Evolutionary conservation across 2,888 invertebrate species (phyloP).

Genomic region (Polylopha cassiicola): DNA sequence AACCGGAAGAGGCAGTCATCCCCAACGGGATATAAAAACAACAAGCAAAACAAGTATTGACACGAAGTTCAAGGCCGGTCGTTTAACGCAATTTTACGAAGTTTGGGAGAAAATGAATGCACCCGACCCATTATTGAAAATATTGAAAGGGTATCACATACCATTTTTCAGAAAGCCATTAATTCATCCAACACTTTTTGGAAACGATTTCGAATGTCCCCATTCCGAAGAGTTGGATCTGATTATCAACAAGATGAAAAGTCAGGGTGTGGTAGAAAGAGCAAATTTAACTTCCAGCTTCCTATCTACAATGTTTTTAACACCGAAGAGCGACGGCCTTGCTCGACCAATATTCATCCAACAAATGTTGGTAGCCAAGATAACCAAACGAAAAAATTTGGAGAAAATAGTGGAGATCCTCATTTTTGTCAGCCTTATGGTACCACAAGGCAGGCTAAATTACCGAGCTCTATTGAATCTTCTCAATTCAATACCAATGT

Average conservation of each 20-base stretch:
- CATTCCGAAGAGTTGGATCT: conserved; percentile 18
- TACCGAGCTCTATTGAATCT: conserved; percentile 23
- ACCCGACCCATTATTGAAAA: conserved; percentile 14
- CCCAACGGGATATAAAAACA: too few relatives aligned
- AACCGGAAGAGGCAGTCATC: too few relatives aligned
- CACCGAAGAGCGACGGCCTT: conserved; percentile 30
- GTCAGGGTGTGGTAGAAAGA: conserved; percentile 17
- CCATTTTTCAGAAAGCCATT: conserved; percentile 25
- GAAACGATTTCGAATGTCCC: conserved; percentile 3
- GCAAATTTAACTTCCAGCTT: conserved; percentile 26
- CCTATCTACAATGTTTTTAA: conserved; percentile 29
- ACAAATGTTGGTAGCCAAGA: too few relatives aligned
- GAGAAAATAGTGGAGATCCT: conserved; percentile 27
- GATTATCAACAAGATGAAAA: conserved; percentile 23
- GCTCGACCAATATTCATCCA: too few relatives aligned
- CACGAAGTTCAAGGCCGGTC: conserved; percentile 21
- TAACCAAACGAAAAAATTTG: conserved; percentile 21
- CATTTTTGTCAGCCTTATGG: conserved; percentile 29
- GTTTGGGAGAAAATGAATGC: conserved; percentile 22
- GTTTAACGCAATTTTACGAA: conserved; percentile 10
- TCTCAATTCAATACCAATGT: conserved; percentile 12
- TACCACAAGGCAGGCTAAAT: conserved; percentile 28
- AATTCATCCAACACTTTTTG: conserved; percentile 2
- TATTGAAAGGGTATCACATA: conserved; percentile 26
- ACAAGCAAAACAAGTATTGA: too few relatives aligned